Conservation (phyloP, 1,140 invertebrate genomes). For the Caenorhabditis inopinata region DNA sequence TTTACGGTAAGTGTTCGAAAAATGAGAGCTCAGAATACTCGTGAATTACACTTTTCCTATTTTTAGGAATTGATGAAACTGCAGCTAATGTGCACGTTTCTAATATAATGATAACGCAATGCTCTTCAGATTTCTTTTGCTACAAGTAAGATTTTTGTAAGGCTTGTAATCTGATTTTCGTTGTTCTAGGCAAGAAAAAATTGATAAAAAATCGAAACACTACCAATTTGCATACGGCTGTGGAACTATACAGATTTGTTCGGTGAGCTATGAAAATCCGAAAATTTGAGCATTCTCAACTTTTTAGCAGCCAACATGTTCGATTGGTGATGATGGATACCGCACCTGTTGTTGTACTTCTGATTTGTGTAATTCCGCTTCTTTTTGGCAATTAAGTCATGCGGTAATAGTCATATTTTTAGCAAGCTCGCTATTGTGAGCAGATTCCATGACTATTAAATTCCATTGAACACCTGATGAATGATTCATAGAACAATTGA, state of each 20-base stretch:
- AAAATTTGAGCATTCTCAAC: not conserved
- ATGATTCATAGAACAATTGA: not conserved
- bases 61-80: slow-evolving; percentile 3
- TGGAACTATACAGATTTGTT: slow-evolving; percentile 13
- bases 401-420: too few relatives aligned
- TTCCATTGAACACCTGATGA: too few relatives aligned
- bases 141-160: not conserved
- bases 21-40: too few relatives aligned
- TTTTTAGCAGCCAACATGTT: not conserved
- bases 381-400: too few relatives aligned
- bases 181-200: not conserved
- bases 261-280: not conserved
- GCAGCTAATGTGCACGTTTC: not conserved
- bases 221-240: not conserved
- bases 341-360: not conserved
- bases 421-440: too few relatives aligned
- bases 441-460: too few relatives aligned
- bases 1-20: not conserved
- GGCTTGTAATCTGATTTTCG: not conserved
- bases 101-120: not conserved
- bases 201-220: not conserved
- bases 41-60: too few relatives aligned
- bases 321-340: not conserved
- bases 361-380: slow-evolving; percentile 3
- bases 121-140: not conserved